These are phyloP conservation scores for Labia minor DNA, from an alignment of 2,888 invertebrate genomes.

Conservation along the genomic window DNA sequence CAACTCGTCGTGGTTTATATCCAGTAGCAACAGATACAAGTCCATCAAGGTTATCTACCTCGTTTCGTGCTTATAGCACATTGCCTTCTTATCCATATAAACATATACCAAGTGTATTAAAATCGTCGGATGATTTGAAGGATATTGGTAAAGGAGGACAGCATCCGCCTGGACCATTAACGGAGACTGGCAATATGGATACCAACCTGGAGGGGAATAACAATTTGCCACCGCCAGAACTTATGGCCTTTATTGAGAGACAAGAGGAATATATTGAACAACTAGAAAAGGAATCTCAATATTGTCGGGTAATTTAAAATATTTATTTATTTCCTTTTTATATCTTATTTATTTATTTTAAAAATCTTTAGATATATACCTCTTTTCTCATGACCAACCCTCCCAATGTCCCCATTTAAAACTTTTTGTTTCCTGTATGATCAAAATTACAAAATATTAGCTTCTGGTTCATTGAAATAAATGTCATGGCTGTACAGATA, in stretches of 20 bases:
- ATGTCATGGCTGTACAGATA: too few relatives aligned
- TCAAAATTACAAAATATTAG: too few relatives aligned
- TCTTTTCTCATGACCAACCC: too few relatives aligned
- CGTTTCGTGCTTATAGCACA: not conserved
- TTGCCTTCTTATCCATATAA: not conserved
- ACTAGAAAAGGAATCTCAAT: conserved; percentile 71
- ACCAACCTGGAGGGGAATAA: conserved; percentile 19
- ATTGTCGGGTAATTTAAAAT: conserved; percentile 61
- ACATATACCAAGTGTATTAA: not conserved
- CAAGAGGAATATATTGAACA: conserved; percentile 83
- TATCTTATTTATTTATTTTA: too few relatives aligned
- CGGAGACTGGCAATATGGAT: not conserved
- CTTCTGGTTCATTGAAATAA: too few relatives aligned
- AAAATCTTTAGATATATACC: too few relatives aligned
- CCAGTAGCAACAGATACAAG: not conserved
- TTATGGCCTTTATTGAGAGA: conserved; percentile 68
- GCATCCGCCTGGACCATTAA: not conserved
- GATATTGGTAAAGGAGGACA: not conserved
- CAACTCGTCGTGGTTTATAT: not conserved
- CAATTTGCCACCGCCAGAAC: conserved; percentile 48
- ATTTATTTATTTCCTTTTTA: too few relatives aligned
- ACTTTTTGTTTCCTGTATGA: too few relatives aligned
- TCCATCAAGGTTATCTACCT: not conserved
- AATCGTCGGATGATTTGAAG: not conserved
- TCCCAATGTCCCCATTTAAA: too few relatives aligned